Percentiles rank a stretch among this genome's conserved stretches.
These are phyloP conservation scores for Tetranychus piercei DNA, from an alignment of 2,888 invertebrate genomes.

Conservation along the genomic window DNA sequence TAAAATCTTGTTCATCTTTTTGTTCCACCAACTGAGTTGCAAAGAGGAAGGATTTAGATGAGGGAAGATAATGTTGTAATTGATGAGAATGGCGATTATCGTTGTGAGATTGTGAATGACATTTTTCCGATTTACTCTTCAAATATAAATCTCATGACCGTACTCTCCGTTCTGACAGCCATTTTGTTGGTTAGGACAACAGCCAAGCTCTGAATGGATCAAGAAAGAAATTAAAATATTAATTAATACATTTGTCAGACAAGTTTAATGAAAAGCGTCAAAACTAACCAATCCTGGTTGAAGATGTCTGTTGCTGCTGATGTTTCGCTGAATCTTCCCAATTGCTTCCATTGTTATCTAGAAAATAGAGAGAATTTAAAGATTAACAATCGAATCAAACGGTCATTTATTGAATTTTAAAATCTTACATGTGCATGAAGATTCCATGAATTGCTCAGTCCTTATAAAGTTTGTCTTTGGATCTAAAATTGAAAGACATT, in stretches of 20 bases:
- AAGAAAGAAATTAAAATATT: too few species aligned
- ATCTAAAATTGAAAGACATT: constrained; percentile 1
- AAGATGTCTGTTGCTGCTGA: neutral
- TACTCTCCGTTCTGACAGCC: constrained; percentile 2
- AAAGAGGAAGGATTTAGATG: neutral
- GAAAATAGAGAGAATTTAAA: too few species aligned
- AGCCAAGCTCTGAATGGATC: neutral
- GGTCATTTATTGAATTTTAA: neutral
- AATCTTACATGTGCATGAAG: neutral
- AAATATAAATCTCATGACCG: constrained; percentile 4
- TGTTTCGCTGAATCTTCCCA: neutral
- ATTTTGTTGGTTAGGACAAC: neutral
- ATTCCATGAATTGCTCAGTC: neutral
- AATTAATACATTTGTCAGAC: too few species aligned
- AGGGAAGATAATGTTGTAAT: neutral
- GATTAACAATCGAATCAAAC: neutral
- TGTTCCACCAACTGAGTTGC: neutral
- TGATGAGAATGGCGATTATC: neutral
- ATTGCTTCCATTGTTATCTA: neutral
- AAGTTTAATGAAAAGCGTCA: too few species aligned
- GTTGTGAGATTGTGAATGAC: neutral
- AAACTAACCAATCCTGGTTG: too few species aligned
- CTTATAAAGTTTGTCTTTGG: constrained; percentile 4
- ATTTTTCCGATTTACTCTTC: neutral
- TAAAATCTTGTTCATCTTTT: neutral